phyloP scores from a whole-genome alignment of 2,888 invertebrate genomes.

The Mantis religiosa region DNA sequence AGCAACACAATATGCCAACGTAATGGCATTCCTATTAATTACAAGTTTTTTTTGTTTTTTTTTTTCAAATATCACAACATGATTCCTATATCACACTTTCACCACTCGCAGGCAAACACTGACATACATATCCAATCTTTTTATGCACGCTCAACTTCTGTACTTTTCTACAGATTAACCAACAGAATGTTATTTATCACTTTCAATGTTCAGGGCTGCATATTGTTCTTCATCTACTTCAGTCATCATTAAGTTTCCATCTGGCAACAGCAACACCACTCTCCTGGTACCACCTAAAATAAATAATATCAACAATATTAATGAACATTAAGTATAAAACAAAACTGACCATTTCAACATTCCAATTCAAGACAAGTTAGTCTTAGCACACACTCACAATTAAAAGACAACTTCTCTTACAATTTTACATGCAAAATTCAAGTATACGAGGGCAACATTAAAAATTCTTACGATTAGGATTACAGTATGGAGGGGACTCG shows the following conservation, averaged over 20 bases:
- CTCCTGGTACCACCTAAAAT: slow-evolving; percentile 72
- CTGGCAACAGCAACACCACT: slow-evolving; percentile 77
- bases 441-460: no score
- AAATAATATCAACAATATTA: slow-evolving; percentile 21
- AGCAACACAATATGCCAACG: not conserved
- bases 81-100: no score
- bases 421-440: no score
- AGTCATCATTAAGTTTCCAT: slow-evolving; percentile 82
- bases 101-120: no score
- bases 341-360: no score
- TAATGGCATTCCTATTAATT: not conserved
- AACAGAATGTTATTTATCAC: slow-evolving; percentile 40
- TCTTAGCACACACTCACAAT: no score
- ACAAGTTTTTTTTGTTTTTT: no score
- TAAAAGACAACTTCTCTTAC: no score
- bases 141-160: not conserved
- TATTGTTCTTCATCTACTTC: slow-evolving; percentile 84
- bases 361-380: no score
- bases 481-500: no score
- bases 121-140: not conserved
- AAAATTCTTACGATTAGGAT: no score
- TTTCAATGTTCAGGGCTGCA: slow-evolving; percentile 60
- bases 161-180: not conserved
- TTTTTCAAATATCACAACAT: not conserved
- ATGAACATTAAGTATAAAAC: no score